phyloP scores from a whole-genome alignment of 2,888 invertebrate species.

The Meganola albula region DNA sequence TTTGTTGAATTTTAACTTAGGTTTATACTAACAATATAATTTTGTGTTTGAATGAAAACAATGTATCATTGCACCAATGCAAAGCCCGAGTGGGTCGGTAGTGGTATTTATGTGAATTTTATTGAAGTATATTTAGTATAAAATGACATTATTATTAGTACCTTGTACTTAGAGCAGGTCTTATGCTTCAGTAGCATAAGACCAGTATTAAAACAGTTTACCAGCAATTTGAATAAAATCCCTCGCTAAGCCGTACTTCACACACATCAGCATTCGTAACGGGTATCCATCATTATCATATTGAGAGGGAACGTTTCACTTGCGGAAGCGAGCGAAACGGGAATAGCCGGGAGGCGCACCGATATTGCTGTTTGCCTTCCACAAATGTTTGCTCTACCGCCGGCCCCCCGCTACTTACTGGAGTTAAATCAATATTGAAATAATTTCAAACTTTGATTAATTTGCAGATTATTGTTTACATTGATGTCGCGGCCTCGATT shows the following conservation, averaged over 20 bases:
- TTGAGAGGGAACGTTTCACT: constrained; percentile 41
- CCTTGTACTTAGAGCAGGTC: constrained; percentile 7
- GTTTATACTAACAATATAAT: too few relatives aligned
- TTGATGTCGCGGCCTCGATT: constrained; percentile 57
- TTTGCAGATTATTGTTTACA: constrained; percentile 70
- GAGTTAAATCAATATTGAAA: constrained; percentile 76
- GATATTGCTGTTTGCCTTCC: constrained; percentile 70
- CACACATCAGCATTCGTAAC: constrained; percentile 54
- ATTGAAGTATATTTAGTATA: too few relatives aligned
- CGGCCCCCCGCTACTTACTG: constrained; percentile 67
- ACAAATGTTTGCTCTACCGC: constrained; percentile 58
- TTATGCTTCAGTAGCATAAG: constrained; percentile 8
- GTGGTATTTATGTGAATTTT: too few relatives aligned
- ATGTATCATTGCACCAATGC: too few relatives aligned
- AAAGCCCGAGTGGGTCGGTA: too few relatives aligned
- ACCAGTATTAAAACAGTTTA: constrained; percentile 27
- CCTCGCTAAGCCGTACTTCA: constrained; percentile 41
- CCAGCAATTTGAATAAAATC: constrained; percentile 41
- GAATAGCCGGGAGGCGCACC: constrained; percentile 57
- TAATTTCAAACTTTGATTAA: constrained; percentile 76
- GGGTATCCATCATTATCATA: constrained; percentile 66
- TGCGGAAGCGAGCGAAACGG: constrained; percentile 38
- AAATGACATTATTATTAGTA: constrained; percentile 1
- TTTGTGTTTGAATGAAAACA: too few relatives aligned
- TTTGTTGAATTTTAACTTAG: too few relatives aligned